A percentile compares a stretch with the other conserved stretches of the same genome.
phyloP scores from a whole-genome alignment of 2,113 vertebrate genomes.

The Protobothrops flavoviridis region DNA sequence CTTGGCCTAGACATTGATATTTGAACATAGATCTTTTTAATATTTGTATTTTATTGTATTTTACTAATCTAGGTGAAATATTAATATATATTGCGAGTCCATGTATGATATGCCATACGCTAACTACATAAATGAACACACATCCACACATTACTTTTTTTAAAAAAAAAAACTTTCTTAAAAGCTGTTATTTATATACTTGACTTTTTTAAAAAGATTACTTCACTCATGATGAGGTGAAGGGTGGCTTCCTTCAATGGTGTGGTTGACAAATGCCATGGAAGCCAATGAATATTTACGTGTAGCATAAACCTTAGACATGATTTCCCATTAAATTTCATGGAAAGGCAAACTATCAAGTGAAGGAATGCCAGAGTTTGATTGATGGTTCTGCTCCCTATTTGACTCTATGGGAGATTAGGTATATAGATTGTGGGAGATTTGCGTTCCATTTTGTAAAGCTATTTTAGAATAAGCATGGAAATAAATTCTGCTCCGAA shows the following conservation, averaged over 20 bases:
- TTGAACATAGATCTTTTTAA: too few species aligned
- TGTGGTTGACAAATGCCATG: neutral
- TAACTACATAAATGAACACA: neutral
- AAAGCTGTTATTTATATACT: neutral
- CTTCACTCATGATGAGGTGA: neutral
- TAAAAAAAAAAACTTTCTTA: neutral
- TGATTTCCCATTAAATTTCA: constrained; percentile 14
- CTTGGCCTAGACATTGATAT: too few species aligned
- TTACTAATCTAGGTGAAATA: neutral
- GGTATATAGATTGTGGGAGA: neutral
- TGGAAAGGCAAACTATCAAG: constrained; percentile 5
- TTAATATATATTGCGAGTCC: neutral
- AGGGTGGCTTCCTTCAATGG: neutral
- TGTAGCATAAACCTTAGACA: constrained; percentile 11
- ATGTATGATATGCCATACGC: neutral
- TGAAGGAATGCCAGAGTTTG: neutral
- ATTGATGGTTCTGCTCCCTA: neutral
- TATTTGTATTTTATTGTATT: neutral
- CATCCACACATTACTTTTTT: too few species aligned
- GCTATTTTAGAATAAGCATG: neutral
- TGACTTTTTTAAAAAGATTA: neutral
- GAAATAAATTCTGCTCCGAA: neutral
- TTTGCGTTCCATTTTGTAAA: neutral
- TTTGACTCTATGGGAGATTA: neutral
- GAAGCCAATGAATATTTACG: neutral